Evolutionary conservation across 2,113 vertebrate species (phyloP), one percentile per base, ranked within the genome.

Genomic region (Aptenodytes patagonicus): DNA sequence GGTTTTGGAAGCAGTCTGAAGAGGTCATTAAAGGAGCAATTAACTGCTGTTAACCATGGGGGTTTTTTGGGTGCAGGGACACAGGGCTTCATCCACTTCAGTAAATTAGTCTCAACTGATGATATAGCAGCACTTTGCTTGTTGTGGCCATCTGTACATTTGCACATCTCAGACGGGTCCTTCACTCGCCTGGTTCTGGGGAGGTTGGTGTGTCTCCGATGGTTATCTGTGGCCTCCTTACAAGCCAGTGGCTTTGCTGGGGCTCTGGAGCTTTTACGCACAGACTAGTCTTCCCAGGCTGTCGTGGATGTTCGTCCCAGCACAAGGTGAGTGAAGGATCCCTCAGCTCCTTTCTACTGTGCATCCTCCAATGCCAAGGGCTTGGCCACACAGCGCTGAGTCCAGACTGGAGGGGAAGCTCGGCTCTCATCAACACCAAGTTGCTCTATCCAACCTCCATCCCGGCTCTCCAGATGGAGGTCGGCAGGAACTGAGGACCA

Each of bases 271-370:
- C 60, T 89, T 86, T 73, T 46, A 61, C 3, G 9, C 12, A 13
- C 52, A 51, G 36, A 70, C 38, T 7, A 18, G 20, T 71, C 36
- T 58, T 68, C 11, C 20, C 5, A 12, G 57, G 21, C 71, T 83
- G 42, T n/a, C 4, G 0, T 0, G 34, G 24, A 46, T 1, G 0
- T 49, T 89, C 12, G 4, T 49, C 18, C 58, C 32, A 40, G 42
- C 26, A 60, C 10, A 77, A 52, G 62, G 32, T 20, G 62, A n/a
- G 20, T 26, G 75, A 46, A 62, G 46, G 46, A 91, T 60, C 26
- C 20, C 22, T 82, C 75, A 38, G 36, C 32, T 64, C 38, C 64
- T 92, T 81, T 58, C 58, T 72, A 4, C 19, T 1, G 0, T 22
- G n/a, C 49, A 46, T 69, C 25, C 15, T 81, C 54, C 21, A 6